These are phyloP conservation scores for Sebastes steindachneri DNA, from an alignment of 2,797 vertebrate species.

Conservation along the genomic window DNA sequence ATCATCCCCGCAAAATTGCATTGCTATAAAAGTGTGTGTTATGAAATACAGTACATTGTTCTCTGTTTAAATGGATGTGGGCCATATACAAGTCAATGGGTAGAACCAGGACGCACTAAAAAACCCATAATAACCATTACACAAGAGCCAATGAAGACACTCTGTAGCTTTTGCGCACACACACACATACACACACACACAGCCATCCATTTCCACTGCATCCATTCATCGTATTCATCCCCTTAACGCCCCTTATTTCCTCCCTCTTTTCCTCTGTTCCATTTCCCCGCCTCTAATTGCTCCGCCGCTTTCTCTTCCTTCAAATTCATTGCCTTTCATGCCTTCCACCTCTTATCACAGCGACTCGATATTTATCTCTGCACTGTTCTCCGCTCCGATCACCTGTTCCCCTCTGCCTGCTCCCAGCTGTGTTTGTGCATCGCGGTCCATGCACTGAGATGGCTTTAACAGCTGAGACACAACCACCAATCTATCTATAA, in stretches of 20 bases:
- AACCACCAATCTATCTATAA: slow-evolving; percentile 64
- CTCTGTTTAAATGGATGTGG: not conserved
- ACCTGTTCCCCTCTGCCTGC: slow-evolving; percentile 63
- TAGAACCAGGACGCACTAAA: not conserved
- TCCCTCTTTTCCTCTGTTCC: slow-evolving; percentile 44
- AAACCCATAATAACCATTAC: not conserved
- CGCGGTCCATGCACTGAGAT: slow-evolving; percentile 29
- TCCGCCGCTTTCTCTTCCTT: slow-evolving; percentile 53
- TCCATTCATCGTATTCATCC: slow-evolving; percentile 47
- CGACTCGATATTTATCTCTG: slow-evolving; percentile 64
- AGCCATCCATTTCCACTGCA: slow-evolving; percentile 29
- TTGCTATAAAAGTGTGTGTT: not conserved
- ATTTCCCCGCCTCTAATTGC: slow-evolving; percentile 71
- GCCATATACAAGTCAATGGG: not conserved
- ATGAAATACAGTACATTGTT: not conserved
- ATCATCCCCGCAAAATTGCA: not conserved
- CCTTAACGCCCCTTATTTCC: slow-evolving; percentile 36
- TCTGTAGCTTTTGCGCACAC: not conserved
- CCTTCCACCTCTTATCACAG: slow-evolving; percentile 59
- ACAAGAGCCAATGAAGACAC: not conserved
- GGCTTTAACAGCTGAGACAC: slow-evolving; percentile 59
- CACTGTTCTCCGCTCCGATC: slow-evolving; percentile 50
- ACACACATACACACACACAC: not conserved
- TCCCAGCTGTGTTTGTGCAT: slow-evolving; percentile 75
- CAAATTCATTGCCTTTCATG: slow-evolving; percentile 65